Evolutionary conservation across 2,113 vertebrate genomes (phyloP).

Genomic region (Microtus ochrogaster): DNA sequence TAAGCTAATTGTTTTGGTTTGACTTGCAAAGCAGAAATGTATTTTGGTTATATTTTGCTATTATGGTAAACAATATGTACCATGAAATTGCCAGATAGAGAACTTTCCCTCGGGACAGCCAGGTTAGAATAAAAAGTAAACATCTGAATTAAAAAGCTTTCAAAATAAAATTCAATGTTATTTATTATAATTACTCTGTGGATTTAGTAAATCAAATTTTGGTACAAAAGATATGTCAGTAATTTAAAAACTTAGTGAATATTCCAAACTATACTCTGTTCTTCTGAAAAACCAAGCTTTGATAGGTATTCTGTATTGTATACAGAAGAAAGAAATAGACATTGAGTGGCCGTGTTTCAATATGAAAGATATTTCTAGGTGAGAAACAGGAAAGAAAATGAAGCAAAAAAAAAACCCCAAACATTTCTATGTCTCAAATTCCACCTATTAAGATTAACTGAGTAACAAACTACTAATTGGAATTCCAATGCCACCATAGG

Average conservation of each 20-base stretch:
- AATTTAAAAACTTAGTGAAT: neutral
- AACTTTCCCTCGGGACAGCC: neutral
- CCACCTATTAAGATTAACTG: neutral
- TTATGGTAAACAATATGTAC: neutral
- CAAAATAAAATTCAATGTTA: neutral
- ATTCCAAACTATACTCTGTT: neutral
- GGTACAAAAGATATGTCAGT: neutral
- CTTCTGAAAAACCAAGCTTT: neutral
- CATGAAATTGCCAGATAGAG: neutral
- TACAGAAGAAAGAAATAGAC: neutral
- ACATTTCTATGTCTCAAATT: neutral
- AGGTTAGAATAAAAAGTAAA: neutral
- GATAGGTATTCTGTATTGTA: neutral
- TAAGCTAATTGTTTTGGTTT: conserved; percentile 11
- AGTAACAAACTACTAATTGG: neutral
- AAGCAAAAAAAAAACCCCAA: neutral
- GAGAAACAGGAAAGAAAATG: neutral
- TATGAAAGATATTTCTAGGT: neutral
- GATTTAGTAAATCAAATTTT: neutral
- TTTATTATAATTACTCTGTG: neutral
- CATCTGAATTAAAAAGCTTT: neutral
- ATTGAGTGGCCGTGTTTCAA: neutral
- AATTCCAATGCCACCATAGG: neutral
- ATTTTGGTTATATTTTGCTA: neutral
- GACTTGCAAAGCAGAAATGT: neutral